Percentiles rank a stretch among this genome's conserved stretches.
phyloP scores from a whole-genome alignment of 2,797 vertebrate species.

The Neostethus bicornis region DNA sequence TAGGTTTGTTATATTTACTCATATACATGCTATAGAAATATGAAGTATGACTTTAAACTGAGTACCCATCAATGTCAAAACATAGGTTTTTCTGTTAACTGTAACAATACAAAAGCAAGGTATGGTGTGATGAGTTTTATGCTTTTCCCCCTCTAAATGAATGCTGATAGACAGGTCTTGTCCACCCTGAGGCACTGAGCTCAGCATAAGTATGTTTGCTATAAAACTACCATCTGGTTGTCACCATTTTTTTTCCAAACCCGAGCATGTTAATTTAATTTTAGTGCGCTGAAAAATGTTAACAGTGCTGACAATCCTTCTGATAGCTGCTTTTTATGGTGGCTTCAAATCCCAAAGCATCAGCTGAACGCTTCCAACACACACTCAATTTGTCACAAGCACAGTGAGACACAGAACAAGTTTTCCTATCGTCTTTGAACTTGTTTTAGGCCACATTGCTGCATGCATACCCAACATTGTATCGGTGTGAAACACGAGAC shows the following conservation, averaged over 20 bases:
- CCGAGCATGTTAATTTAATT: slow-evolving; percentile 32
- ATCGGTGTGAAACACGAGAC: slow-evolving; percentile 48
- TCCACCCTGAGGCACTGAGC: slow-evolving; percentile 36
- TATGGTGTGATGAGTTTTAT: slow-evolving; percentile 2
- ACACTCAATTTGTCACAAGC: slow-evolving; percentile 32
- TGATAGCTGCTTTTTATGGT: slow-evolving; percentile 42
- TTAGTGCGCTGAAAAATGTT: slow-evolving; percentile 30
- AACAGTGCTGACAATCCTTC: slow-evolving; percentile 38
- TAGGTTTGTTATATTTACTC: neutral
- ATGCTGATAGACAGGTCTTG: slow-evolving; percentile 52
- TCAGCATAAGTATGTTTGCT: slow-evolving; percentile 32
- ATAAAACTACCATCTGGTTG: slow-evolving; percentile 58
- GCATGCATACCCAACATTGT: slow-evolving; percentile 12
- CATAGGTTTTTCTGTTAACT: neutral
- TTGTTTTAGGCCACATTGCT: neutral
- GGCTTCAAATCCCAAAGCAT: slow-evolving; percentile 23
- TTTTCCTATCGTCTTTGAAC: slow-evolving; percentile 30
- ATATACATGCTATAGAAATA: neutral
- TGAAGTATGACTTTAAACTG: neutral
- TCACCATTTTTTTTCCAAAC: slow-evolving; percentile 38
- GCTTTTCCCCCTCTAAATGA: slow-evolving; percentile 8
- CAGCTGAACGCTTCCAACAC: slow-evolving; percentile 28
- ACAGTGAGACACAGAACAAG: slow-evolving; percentile 22
- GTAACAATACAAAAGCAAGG: slow-evolving; percentile 1
- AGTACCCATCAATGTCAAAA: neutral